Evolutionary conservation across 2,888 invertebrate species (phyloP).

Genomic region (Drosophila algonquin): DNA sequence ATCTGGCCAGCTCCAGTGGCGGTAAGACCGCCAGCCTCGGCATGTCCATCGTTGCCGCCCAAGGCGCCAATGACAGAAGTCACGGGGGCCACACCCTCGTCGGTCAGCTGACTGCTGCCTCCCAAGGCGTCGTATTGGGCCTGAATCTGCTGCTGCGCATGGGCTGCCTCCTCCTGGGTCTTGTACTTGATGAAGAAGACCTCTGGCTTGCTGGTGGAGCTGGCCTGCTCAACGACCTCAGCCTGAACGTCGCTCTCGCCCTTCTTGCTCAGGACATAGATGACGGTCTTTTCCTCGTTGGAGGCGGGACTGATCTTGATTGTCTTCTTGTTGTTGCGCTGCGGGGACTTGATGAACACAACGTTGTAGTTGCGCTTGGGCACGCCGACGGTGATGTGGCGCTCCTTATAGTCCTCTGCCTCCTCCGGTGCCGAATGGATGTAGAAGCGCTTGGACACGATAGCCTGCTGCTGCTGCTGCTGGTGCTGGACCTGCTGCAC

Average conservation of each 20-base stretch:
- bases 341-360: constrained; percentile 83
- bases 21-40: constrained; percentile 49
- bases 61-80: constrained; percentile 83
- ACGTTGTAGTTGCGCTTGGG: constrained; percentile 83
- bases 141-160: constrained; percentile 83
- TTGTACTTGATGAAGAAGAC: constrained; percentile 84
- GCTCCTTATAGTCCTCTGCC: constrained; percentile 79
- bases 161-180: constrained; percentile 82
- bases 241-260: constrained; percentile 81
- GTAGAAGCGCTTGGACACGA: constrained; percentile 83
- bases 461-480: constrained; percentile 71
- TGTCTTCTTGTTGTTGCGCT: constrained; percentile 76
- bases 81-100: constrained; percentile 82
- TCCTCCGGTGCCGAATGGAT: constrained; percentile 84
- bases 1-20: constrained; percentile 46
- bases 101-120: constrained; percentile 82
- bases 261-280: constrained; percentile 84
- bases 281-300: constrained; percentile 84
- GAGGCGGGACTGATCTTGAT: constrained; percentile 81
- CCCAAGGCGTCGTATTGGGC: constrained; percentile 83
- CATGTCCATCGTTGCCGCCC: constrained; percentile 57
- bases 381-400: constrained; percentile 82
- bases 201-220: constrained; percentile 83
- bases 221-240: constrained; percentile 79
- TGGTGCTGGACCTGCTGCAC: constrained; percentile 51